Base-by-base conservation (phyloP, 2,888 invertebrate genomes). In the Oxytorus armatus region DNA sequence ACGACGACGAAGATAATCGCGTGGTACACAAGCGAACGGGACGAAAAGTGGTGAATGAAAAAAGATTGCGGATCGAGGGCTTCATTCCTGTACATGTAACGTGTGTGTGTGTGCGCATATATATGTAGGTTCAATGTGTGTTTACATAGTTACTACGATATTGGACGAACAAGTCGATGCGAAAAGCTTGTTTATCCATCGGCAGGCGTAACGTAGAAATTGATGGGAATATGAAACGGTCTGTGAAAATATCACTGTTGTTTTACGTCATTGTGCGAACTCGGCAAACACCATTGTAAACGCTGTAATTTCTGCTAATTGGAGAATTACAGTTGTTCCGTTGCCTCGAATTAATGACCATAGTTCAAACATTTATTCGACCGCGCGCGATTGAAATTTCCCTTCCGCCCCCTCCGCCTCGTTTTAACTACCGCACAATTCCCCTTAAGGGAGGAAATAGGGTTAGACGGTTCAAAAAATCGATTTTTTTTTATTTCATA, bases 181-280 rank as follows among this genome's bases (percentile, higher is more conserved):
- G 18, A 47, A 39, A 36, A 59, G 21, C 14, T 39, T 21, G 39
- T 59, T 39, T 59, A 7, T n/a, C 11, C 4, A 33, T 39, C 21
- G 23, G 21, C 23, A 25, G 14, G 36, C n/a, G 10, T 18, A 29
- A 53, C 53, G 53, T 33, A 23, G 18, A 44, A 69, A 57, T 69
- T 44, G 69, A 53, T 25, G 44, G 42, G 16, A 59, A 42, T 18
- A 57, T 29, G 68, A 69, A 39, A 59, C 21, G 42, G n/a, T 16
- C n/a, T 5, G 18, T 29, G 39, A 10, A 21, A n/a, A 1, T 42
- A 47, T 65, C 33, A 5, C 25, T 29, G 29, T 14, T n/a, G 29
- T 29, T 11, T 29, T 42, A n/a, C 42, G 11, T 42, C n/a, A n/a
- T n/a, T n/a, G n/a, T n/a, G n/a, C n/a, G n/a, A n/a, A n/a, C n/a